Evolutionary conservation across 2,888 invertebrate genomes (phyloP), one percentile per base, ranked within the genome.

Genomic region (Yponomeuta malinellus): DNA sequence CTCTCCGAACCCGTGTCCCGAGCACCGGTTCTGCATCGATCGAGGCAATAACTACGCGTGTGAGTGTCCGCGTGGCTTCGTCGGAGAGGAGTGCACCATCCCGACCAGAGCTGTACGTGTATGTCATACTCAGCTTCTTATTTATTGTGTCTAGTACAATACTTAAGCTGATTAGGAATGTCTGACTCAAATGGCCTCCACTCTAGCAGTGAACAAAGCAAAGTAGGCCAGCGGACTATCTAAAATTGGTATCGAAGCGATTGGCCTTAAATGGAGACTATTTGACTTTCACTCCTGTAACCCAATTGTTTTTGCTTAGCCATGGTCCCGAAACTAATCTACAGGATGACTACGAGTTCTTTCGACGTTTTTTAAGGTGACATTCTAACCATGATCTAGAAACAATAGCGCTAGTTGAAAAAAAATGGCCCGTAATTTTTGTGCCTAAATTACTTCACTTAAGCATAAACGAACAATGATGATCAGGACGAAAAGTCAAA

Each of bases 41-140:
- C 94, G 93, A 80, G 96, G 96, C 75, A 95, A 95, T 88, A 95
- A 93, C 83, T 95, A 95, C 84, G 93, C 94, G 72, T 96, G 96
- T 86, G 95, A 95, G 81, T 96, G 96, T 83, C 95, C 95, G 23
- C 93, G 93, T 75, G 96, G 95, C 71, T 94, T 93, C 81, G 93
- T 94, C 73, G 95, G 95, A 71, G 93, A 94, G 71, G 94, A 95
- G 85, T 96, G 95, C 84, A 93, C 94, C 78, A 93, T 94, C 78
- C 94, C 94, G 37, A 92, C 93, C 73, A 91, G 93, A 88, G 94
- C 95, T 83, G 95, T 95, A 89, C 93, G 76, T 77, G 74, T 64
- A 63, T n/a, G 29, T 64, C 52, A 59, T 59, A 15, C 52, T 59
- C 15, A 59, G 15, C 52, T 59, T 59, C 12, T 59, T 59, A 15